Percentiles rank a stretch among this genome's conserved stretches.
These are phyloP conservation scores for Aphidius gifuensis DNA, from an alignment of 1,140 invertebrate genomes.

Conservation along the genomic window DNA sequence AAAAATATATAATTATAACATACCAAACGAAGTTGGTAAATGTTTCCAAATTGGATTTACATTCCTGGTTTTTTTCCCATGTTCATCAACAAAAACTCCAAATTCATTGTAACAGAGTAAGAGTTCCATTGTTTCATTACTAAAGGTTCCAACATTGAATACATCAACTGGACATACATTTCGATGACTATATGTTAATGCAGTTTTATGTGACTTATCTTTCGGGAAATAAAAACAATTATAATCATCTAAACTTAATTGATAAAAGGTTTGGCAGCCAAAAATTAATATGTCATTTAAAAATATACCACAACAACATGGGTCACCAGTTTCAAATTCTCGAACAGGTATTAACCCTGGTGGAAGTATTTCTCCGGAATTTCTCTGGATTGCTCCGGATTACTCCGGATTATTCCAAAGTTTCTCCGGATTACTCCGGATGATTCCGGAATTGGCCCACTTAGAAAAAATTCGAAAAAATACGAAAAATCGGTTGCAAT, in stretches of 20 bases:
- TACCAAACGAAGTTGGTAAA: slow-evolving; percentile 73
- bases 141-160: slow-evolving; percentile 43
- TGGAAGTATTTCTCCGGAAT: too few species aligned
- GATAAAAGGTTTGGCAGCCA: slow-evolving; percentile 77
- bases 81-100: slow-evolving; percentile 82
- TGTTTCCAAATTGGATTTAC: slow-evolving; percentile 79
- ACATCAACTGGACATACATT: slow-evolving; percentile 49
- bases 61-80: slow-evolving; percentile 70
- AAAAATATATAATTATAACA: slow-evolving; percentile 26
- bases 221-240: slow-evolving; percentile 58
- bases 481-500: too few species aligned
- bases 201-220: slow-evolving; percentile 47
- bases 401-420: too few species aligned
- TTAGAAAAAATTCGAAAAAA: too few species aligned
- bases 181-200: slow-evolving; percentile 43
- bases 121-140: slow-evolving; percentile 62
- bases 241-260: slow-evolving; percentile 70
- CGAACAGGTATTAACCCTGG: too few species aligned
- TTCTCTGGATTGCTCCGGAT: too few species aligned
- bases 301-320: slow-evolving; percentile 64
- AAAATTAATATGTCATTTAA: slow-evolving; percentile 69
- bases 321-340: slow-evolving; percentile 63
- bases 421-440: too few species aligned
- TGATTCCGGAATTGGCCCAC: too few species aligned
- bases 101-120: slow-evolving; percentile 84